Evolutionary conservation across 2,113 vertebrate genomes (phyloP).

Genomic region (Tragelaphus scriptus): DNA sequence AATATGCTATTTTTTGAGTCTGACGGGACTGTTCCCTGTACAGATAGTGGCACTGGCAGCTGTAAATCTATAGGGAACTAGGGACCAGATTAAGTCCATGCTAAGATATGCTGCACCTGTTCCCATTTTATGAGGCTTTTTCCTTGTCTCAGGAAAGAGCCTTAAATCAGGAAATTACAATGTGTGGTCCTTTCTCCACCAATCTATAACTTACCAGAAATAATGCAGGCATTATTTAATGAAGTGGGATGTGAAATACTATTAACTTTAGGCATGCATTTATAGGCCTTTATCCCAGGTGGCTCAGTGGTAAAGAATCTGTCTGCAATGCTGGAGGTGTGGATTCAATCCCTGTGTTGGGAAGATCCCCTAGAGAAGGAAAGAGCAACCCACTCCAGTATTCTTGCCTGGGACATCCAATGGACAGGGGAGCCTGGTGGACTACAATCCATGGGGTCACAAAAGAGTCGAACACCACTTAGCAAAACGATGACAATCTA

Average conservation of each 20-base stretch:
- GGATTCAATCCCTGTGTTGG: neutral
- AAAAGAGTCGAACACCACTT: neutral
- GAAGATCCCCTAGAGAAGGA: neutral
- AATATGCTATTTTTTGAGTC: neutral
- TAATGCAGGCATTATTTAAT: neutral
- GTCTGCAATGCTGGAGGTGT: neutral
- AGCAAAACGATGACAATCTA: neutral
- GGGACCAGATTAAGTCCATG: neutral
- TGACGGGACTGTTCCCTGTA: neutral
- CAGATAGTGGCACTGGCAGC: neutral
- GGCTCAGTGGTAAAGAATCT: neutral
- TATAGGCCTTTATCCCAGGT: neutral
- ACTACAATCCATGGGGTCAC: neutral
- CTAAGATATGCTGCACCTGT: neutral
- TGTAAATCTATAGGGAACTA: neutral
- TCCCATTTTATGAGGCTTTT: neutral
- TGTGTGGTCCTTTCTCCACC: neutral
- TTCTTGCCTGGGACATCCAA: neutral
- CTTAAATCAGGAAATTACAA: slow-evolving; percentile 12
- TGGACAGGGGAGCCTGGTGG: accelerated
- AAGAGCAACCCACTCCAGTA: neutral
- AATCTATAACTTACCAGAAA: neutral
- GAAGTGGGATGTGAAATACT: neutral
- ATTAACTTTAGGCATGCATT: neutral
- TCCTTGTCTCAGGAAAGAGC: neutral